A percentile compares a stretch with the other conserved stretches of the same genome.
Conservation (phyloP, 2,113 vertebrate genomes). For the Syrmaticus mikado region DNA sequence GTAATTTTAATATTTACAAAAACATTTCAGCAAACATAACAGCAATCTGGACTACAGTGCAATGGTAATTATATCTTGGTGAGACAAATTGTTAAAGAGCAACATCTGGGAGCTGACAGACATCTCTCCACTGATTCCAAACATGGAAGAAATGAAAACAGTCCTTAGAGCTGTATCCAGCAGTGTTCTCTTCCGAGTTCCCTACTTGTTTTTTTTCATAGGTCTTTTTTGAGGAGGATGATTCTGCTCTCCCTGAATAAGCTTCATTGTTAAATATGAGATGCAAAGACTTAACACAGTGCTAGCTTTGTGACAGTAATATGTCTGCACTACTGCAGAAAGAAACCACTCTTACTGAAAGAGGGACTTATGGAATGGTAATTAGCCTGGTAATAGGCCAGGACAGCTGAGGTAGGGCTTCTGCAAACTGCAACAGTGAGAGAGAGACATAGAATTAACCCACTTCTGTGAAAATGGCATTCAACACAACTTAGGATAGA, state of each 20-base stretch:
- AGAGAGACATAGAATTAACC: background rate
- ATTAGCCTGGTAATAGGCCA: conserved; percentile 5
- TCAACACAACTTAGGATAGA: background rate
- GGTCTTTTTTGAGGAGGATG: background rate
- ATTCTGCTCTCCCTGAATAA: conserved; percentile 52
- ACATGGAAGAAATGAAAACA: background rate
- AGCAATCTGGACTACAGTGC: background rate
- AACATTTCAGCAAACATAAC: background rate
- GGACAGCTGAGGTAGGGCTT: conserved; percentile 2
- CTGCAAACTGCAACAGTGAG: background rate
- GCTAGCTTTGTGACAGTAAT: conserved; percentile 65
- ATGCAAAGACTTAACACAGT: conserved; percentile 35
- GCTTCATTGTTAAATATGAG: conserved; percentile 24
- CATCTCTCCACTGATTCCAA: background rate
- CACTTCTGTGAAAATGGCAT: background rate
- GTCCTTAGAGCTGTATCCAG: background rate
- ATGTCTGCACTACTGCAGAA: conserved; percentile 26
- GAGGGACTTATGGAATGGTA: conserved; percentile 49
- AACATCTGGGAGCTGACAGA: background rate
- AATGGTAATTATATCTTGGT: background rate
- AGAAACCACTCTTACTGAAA: conserved; percentile 47
- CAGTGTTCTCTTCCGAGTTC: background rate
- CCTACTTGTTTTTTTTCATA: background rate
- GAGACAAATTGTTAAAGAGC: background rate
- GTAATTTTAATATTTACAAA: background rate